These are phyloP conservation scores for Thymelicus acteon DNA, from an alignment of 2,888 invertebrate genomes.

Conservation along the genomic window DNA sequence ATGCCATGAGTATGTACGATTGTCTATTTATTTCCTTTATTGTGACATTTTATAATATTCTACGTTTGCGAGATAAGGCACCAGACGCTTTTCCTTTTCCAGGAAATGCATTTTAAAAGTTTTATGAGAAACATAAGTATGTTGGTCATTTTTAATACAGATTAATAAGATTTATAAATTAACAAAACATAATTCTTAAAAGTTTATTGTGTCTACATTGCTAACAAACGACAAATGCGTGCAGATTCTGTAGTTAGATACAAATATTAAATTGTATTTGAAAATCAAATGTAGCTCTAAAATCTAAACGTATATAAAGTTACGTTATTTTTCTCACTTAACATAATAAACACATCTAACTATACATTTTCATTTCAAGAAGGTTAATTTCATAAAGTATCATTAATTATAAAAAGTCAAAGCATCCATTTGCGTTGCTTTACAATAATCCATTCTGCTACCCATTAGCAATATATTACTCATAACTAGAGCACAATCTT, in stretches of 20 bases:
- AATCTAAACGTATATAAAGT: too few relatives aligned
- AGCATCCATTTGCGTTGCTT: background rate
- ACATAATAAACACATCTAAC: background rate
- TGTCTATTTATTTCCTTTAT: constrained; percentile 81
- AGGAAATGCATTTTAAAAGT: constrained; percentile 62
- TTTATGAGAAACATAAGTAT: constrained; percentile 26
- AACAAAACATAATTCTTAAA: background rate
- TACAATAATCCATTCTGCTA: constrained; percentile 1
- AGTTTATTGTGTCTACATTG: too few relatives aligned
- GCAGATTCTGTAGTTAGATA: too few relatives aligned
- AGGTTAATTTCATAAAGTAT: background rate
- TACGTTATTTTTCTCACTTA: too few relatives aligned
- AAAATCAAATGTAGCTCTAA: too few relatives aligned
- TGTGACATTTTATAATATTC: constrained; percentile 83
- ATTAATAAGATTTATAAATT: constrained; percentile 5
- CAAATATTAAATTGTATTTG: too few relatives aligned
- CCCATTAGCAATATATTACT: constrained; percentile 61
- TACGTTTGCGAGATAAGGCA: constrained; percentile 73
- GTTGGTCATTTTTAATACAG: constrained; percentile 24
- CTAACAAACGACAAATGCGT: too few relatives aligned
- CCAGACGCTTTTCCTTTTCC: constrained; percentile 70
- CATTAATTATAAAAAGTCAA: constrained; percentile 19
- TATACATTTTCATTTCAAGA: too few relatives aligned
- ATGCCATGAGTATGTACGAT: constrained; percentile 60
- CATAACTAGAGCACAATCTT: constrained; percentile 57